A percentile compares a stretch with the other conserved stretches of the same genome.
These are phyloP conservation scores for Menura novaehollandiae DNA, from an alignment of 2,113 vertebrate genomes.

Conservation along the genomic window DNA sequence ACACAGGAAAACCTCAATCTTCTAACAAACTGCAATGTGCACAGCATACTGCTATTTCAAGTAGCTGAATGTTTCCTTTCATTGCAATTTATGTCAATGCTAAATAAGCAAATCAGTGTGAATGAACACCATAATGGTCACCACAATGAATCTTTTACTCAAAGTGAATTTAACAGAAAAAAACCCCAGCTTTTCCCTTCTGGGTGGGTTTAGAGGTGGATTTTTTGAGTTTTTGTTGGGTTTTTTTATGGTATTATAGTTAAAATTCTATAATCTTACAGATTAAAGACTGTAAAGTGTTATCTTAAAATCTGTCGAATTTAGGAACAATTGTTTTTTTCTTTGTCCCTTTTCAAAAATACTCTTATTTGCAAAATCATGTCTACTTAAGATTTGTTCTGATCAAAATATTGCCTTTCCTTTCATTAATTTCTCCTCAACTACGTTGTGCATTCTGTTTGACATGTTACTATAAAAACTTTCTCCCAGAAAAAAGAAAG, in stretches of 20 bases:
- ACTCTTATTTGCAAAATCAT: neutral
- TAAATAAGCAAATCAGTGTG: neutral
- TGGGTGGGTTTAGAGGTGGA: fast-evolving
- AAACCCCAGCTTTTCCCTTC: neutral
- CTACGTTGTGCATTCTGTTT: neutral
- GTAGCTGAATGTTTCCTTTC: neutral
- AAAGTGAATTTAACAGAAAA: neutral
- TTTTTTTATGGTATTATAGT: neutral
- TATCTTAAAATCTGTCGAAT: neutral
- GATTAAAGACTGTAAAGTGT: neutral
- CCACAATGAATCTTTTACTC: neutral
- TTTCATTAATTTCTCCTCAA: neutral
- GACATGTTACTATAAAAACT: neutral
- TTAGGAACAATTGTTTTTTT: neutral
- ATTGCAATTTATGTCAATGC: neutral
- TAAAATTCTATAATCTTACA: too few relatives aligned
- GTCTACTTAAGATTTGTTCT: neutral
- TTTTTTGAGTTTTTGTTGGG: too few relatives aligned
- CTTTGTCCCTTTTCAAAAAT: neutral
- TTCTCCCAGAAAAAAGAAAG: neutral
- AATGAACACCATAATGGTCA: neutral
- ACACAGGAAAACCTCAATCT: neutral
- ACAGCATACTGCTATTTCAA: neutral
- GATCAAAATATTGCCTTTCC: neutral
- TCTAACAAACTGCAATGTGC: neutral